Evolutionary conservation across 37 sponge, comb jelly and placozoan species (phyloP).

Genomic region (Beroe forskalii): DNA sequence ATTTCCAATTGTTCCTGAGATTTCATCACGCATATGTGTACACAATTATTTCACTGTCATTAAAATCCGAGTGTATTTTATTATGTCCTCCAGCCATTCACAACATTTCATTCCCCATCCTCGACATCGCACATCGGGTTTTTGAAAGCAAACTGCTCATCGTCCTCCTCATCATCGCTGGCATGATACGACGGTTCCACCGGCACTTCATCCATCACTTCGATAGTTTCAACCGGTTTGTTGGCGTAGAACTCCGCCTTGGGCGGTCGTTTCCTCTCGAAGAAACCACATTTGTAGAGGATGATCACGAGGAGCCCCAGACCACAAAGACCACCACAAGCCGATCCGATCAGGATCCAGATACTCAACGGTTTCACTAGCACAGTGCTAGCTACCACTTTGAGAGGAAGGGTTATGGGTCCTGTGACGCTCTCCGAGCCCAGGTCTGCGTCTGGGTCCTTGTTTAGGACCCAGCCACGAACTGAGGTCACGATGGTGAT

Average conservation of each 20-base stretch:
- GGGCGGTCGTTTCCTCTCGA: conserved; percentile 32
- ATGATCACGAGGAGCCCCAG: conserved; percentile 9
- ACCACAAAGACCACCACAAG: conserved; percentile 28
- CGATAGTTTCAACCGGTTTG: conserved; percentile 2
- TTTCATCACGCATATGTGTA: too few species aligned
- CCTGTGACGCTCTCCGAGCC: not conserved
- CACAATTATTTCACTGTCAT: too few species aligned
- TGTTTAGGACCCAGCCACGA: not conserved
- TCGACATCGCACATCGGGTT: conserved; percentile 52
- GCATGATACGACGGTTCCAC: not conserved
- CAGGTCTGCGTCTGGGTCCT: conserved; percentile 28
- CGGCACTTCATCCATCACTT: conserved; percentile 8
- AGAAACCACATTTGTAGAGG: conserved; percentile 52
- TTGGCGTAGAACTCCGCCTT: conserved; percentile 36
- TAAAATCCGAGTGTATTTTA: too few species aligned
- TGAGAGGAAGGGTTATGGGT: not conserved
- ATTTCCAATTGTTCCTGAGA: too few species aligned
- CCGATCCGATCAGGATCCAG: conserved; percentile 38
- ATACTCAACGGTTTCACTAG: not conserved
- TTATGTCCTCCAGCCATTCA: too few species aligned
- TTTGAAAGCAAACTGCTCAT: conserved; percentile 42
- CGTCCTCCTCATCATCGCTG: conserved; percentile 25
- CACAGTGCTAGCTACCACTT: not conserved
- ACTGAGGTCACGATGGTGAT: not conserved
- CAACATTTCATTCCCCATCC: too few species aligned